Conservation (phyloP, 2,797 vertebrate species). For the Thripadectes ignobilis region DNA sequence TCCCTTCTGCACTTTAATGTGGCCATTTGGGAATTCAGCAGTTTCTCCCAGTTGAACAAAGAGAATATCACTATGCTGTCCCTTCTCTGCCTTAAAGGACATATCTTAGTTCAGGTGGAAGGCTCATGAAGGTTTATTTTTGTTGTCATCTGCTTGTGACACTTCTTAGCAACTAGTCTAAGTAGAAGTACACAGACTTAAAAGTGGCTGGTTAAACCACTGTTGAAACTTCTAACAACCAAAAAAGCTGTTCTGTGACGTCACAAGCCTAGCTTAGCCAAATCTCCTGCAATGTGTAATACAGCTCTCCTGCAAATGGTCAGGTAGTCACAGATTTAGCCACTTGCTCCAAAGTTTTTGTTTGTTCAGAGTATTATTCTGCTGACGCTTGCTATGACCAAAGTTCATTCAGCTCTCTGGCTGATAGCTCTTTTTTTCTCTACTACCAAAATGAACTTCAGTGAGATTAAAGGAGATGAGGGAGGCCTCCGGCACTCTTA, state of each 20-base stretch:
- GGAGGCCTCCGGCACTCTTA: not conserved
- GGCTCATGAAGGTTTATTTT: not conserved
- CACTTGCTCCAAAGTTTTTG: not conserved
- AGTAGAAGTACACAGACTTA: not conserved
- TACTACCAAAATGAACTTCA: not conserved
- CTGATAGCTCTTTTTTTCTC: not conserved
- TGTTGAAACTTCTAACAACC: not conserved
- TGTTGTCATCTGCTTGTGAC: not conserved
- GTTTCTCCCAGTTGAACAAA: not conserved
- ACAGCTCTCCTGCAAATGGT: not conserved
- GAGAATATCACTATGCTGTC: not conserved
- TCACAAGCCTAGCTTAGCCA: not conserved
- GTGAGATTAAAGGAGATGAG: not conserved
- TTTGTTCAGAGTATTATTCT: not conserved
- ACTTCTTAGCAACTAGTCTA: not conserved
- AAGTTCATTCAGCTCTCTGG: not conserved
- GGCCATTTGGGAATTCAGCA: not conserved
- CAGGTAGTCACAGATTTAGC: not conserved
- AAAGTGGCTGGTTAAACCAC: not conserved
- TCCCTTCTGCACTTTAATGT: not conserved
- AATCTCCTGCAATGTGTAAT: not conserved
- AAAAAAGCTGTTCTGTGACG: not conserved
- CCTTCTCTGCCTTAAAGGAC: not conserved
- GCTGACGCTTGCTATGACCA: not conserved
- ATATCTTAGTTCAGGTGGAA: not conserved